Evolutionary conservation across 2,888 invertebrate species (phyloP).

Genomic region (Caenorhabditis zanzibari): DNA sequence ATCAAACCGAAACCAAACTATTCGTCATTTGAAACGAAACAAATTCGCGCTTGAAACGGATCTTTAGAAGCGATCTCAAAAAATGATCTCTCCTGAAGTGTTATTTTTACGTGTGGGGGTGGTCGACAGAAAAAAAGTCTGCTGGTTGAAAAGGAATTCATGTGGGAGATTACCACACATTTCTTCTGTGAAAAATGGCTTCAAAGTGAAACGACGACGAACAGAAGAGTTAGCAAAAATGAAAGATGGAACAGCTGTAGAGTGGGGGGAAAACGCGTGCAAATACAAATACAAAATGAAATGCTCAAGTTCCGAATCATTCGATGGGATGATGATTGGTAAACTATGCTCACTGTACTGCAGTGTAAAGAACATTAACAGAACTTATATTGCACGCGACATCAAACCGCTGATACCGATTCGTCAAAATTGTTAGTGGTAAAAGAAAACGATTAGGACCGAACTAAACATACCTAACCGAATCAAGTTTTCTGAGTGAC

Average conservation of each 20-base stretch:
- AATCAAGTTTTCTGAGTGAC: constrained; percentile 28
- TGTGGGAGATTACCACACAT: constrained; percentile 61
- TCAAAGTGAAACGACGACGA: constrained; percentile 4
- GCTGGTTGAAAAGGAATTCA: constrained; percentile 13
- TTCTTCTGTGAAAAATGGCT: constrained; percentile 49
- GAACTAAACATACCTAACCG: not conserved
- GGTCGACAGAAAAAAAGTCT: not conserved
- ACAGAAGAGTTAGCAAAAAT: constrained; percentile 28
- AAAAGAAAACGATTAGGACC: not conserved
- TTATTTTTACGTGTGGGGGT: constrained; percentile 15
- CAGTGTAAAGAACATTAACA: constrained; percentile 7
- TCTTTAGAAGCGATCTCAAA: constrained; percentile 10
- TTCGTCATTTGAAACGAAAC: constrained; percentile 45
- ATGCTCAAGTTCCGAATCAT: constrained; percentile 27
- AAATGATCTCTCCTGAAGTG: constrained; percentile 5
- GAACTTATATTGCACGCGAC: constrained; percentile 20
- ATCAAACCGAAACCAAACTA: constrained; percentile 45
- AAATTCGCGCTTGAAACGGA: not conserved
- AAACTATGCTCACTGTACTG: constrained; percentile 28
- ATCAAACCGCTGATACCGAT: constrained; percentile 35
- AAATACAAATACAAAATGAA: constrained; percentile 42
- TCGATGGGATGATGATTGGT: constrained; percentile 22
- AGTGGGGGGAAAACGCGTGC: constrained; percentile 12
- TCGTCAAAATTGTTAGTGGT: constrained; percentile 5
- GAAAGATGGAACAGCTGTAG: constrained; percentile 44